Evolutionary conservation across 2,797 vertebrate species (phyloP).

Genomic region (Numenius phaeopus): DNA sequence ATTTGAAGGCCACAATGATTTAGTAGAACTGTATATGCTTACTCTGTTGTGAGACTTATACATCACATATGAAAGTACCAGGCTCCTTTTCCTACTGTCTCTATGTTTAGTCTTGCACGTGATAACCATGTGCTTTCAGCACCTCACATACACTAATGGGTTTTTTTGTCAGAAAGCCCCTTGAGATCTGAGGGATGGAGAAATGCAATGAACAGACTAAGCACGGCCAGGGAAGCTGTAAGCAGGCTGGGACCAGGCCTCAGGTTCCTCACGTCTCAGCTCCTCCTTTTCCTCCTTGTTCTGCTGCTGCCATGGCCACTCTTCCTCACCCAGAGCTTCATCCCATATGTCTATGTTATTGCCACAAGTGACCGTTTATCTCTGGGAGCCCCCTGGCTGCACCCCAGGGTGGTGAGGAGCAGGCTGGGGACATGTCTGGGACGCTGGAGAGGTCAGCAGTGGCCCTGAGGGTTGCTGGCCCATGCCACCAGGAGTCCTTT

Average conservation of each 20-base stretch:
- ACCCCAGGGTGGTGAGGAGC: background rate
- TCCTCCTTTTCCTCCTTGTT: background rate
- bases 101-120: background rate
- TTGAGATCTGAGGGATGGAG: background rate
- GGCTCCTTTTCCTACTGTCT: background rate
- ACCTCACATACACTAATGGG: background rate
- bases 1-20: slow-evolving; percentile 44
- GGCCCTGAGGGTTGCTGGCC: rapidly evolving
- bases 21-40: background rate
- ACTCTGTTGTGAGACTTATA: background rate
- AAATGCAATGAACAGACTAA: background rate
- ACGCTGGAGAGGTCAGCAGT: background rate
- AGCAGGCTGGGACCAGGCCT: background rate
- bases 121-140: slow-evolving; percentile 3
- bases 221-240: background rate
- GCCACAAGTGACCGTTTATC: background rate
- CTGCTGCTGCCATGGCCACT: background rate
- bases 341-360: background rate
- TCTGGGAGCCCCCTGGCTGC: background rate
- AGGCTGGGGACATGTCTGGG: rapidly evolving
- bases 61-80: background rate
- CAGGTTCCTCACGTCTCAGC: background rate
- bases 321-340: background rate
- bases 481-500: rapidly evolving
- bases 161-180: background rate